phyloP scores from a whole-genome alignment of 2,888 invertebrate genomes.

The Chaitophorus viminalis region DNA sequence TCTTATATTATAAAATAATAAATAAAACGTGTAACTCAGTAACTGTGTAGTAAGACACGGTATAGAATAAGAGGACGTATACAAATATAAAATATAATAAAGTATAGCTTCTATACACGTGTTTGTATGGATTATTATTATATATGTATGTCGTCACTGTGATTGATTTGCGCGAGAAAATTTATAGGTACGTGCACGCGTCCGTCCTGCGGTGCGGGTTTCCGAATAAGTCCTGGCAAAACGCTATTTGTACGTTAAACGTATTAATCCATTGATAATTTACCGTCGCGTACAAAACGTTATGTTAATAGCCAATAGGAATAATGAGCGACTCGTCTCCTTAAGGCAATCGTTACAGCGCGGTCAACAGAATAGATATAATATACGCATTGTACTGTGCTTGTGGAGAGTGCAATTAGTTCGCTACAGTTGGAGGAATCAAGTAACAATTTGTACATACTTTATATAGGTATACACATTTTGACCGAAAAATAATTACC shows the following conservation, averaged over 20 bases:
- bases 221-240: constrained; percentile 39
- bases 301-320: constrained; percentile 46
- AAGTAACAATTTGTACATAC: too few relatives aligned
- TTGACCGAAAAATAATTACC: too few relatives aligned
- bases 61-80: background rate
- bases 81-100: background rate
- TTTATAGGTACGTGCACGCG: background rate
- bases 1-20: too few relatives aligned
- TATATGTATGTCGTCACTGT: background rate
- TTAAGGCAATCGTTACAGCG: background rate
- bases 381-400: too few relatives aligned
- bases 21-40: background rate
- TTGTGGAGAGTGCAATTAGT: too few relatives aligned
- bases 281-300: constrained; percentile 34
- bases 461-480: too few relatives aligned
- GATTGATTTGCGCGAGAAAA: constrained; percentile 38
- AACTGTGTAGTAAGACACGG: too few relatives aligned
- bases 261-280: constrained; percentile 54
- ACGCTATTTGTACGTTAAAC: constrained; percentile 54
- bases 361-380: background rate
- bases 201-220: constrained; percentile 14
- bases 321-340: constrained; percentile 7
- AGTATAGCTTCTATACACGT: background rate
- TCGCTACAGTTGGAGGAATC: too few relatives aligned
- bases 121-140: background rate